phyloP scores from a whole-genome alignment of 92 coral and sea anemone genomes.

The Porites divaricata region DNA sequence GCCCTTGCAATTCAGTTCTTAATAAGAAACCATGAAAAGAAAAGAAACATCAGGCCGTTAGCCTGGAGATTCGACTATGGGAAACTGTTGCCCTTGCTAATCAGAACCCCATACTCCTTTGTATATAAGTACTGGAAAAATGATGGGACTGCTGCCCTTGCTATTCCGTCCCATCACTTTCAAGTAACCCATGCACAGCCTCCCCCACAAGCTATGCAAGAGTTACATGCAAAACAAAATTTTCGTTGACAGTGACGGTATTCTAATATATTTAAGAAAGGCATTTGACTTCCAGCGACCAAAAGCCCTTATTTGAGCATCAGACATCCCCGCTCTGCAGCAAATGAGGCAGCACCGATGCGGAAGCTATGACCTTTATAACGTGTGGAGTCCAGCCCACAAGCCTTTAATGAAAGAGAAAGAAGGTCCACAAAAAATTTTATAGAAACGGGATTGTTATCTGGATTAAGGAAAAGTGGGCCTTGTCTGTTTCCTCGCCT shows the following conservation, averaged over 20 bases:
- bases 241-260: too few relatives aligned
- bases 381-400: too few relatives aligned
- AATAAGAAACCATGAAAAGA: too few relatives aligned
- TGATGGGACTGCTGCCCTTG: conserved; percentile 4
- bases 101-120: too few relatives aligned
- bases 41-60: too few relatives aligned
- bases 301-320: conserved; percentile 8
- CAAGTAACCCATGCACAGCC: too few relatives aligned
- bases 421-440: background rate
- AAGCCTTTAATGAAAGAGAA: conserved; percentile 14
- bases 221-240: background rate
- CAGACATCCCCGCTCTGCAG: background rate
- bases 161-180: too few relatives aligned
- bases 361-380: background rate
- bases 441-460: background rate
- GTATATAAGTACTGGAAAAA: too few relatives aligned
- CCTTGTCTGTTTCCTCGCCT: background rate
- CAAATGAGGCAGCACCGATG: too few relatives aligned
- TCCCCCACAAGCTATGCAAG: background rate
- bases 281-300: background rate
- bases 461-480: background rate
- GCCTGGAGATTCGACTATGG: too few relatives aligned
- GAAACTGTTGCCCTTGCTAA: too few relatives aligned
- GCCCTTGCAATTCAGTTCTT: too few relatives aligned
- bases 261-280: background rate